Conservation (phyloP, 1,140 invertebrate genomes). For the Zaprionus ghesquierei region DNA sequence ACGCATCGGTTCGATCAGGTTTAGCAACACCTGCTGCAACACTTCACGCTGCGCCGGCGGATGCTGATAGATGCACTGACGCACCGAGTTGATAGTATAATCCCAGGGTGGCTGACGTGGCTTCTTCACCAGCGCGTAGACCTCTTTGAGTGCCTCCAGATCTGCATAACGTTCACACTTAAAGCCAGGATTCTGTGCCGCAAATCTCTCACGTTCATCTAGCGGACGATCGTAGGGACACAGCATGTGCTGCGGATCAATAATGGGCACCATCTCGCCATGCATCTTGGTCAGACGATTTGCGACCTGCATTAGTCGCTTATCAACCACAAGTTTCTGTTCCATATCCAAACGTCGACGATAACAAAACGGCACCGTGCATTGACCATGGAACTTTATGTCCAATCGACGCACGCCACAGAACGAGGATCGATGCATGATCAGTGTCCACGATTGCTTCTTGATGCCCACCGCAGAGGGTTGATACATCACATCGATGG, state of each 20-base stretch:
- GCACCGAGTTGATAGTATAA: conserved; percentile 39
- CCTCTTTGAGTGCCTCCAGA: conserved; percentile 55
- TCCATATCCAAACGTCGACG: conserved; percentile 27
- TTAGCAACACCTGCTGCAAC: conserved; percentile 24
- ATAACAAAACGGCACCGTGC: conserved; percentile 19
- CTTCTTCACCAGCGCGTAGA: conserved; percentile 58
- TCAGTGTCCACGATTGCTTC: conserved; percentile 43
- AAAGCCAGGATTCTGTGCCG: conserved; percentile 48
- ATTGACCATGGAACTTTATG: conserved; percentile 42
- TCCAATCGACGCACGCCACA: conserved; percentile 40
- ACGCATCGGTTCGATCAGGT: conserved; percentile 29
- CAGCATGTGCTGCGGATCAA: conserved; percentile 13
- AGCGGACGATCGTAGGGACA: conserved; percentile 64
- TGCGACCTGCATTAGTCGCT: conserved; percentile 29
- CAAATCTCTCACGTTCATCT: conserved; percentile 66
- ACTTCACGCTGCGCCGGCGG: conserved; percentile 24
- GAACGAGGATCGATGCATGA: conserved; percentile 32
- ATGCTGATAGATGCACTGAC: conserved; percentile 37
- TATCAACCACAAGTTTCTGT: conserved; percentile 19
- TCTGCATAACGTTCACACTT: conserved; percentile 60
- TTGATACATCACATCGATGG: conserved; percentile 49
- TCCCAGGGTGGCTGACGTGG: conserved; percentile 68
- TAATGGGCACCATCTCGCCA: conserved; percentile 40
- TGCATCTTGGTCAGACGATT: conserved; percentile 28
- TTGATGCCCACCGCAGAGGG: conserved; percentile 45